These are phyloP conservation scores for Lepus oiostolus DNA, from an alignment of 2,797 vertebrate species.

Conservation along the genomic window DNA sequence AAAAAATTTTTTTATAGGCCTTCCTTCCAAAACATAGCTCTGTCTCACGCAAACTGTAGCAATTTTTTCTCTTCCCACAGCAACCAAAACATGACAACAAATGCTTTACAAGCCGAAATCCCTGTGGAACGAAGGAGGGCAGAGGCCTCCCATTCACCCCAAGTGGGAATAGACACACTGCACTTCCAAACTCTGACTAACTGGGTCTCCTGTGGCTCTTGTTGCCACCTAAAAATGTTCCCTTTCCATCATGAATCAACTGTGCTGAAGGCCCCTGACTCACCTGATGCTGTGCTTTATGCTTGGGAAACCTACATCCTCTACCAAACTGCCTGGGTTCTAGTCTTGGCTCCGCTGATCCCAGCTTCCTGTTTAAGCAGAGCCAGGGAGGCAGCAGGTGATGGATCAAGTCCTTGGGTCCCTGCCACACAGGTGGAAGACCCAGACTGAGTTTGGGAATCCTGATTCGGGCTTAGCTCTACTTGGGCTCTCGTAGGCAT, in stretches of 20 bases:
- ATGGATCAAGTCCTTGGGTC: too few relatives aligned
- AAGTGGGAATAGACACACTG: constrained; percentile 69
- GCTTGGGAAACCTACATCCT: too few relatives aligned
- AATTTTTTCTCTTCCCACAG: constrained; percentile 60
- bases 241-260: not conserved
- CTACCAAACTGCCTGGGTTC: too few relatives aligned
- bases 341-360: too few relatives aligned
- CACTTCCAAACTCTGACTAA: constrained; percentile 56
- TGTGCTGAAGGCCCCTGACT: constrained; percentile 6
- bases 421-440: too few relatives aligned
- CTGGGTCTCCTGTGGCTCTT: constrained; percentile 75
- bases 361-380: too few relatives aligned
- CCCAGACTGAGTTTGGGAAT: too few relatives aligned
- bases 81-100: constrained; percentile 68
- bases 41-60: constrained; percentile 65
- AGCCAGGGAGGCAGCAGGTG: too few relatives aligned
- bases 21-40: constrained; percentile 52
- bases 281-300: too few relatives aligned
- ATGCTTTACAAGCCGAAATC: constrained; percentile 63
- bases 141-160: constrained; percentile 68
- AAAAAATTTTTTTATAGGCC: not conserved
- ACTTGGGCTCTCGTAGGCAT: too few relatives aligned
- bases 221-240: not conserved
- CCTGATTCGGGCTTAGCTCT: too few relatives aligned
- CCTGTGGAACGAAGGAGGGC: constrained; percentile 44